Conservation (phyloP, 2,797 vertebrate species). For the Cossypha niveicapilla region DNA sequence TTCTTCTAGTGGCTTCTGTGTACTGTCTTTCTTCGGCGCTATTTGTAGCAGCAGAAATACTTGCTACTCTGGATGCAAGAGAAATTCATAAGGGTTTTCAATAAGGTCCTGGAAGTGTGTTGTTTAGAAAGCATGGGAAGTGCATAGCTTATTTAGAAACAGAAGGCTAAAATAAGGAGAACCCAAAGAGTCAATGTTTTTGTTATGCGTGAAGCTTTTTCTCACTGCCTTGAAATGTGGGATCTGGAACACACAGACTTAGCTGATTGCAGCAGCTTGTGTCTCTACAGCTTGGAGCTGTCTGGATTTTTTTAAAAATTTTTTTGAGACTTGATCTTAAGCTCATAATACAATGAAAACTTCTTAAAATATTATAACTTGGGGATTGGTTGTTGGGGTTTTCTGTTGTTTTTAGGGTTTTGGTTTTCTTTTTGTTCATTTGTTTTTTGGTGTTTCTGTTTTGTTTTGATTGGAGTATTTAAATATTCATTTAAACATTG, state of each 20-base stretch:
- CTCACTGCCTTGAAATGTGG: not conserved
- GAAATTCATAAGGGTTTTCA: not conserved
- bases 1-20: not conserved
- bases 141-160: not conserved
- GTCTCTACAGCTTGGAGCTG: not conserved
- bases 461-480: not conserved
- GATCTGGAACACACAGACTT: not conserved
- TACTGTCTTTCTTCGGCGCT: not conserved
- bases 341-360: not conserved
- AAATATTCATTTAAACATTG: not conserved
- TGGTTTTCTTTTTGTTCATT: not conserved
- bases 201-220: not conserved
- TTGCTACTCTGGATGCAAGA: not conserved
- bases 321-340: not conserved
- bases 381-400: not conserved
- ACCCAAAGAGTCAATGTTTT: fast-evolving
- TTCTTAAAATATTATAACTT: not conserved
- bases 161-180: not conserved
- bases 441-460: not conserved
- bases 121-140: not conserved
- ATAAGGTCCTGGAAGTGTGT: not conserved
- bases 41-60: not conserved
- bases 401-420: not conserved
- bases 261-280: not conserved
- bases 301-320: fast-evolving